Percentiles rank a stretch among this genome's conserved stretches.
phyloP scores from a whole-genome alignment of 2,888 invertebrate genomes.

The Cotesia congregata region DNA sequence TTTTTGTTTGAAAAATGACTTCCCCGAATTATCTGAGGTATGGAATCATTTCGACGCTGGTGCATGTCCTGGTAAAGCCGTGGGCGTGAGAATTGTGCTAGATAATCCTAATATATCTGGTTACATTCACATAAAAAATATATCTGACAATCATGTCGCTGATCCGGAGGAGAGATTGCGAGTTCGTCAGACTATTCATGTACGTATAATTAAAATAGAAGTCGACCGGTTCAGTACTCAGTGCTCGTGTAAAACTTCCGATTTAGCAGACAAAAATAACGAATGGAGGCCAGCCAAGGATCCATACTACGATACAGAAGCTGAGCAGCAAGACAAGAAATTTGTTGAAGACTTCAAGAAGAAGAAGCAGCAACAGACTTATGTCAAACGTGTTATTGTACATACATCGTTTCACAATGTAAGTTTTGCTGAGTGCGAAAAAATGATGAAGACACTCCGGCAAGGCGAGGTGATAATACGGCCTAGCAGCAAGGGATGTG shows the following conservation, averaged over 20 bases:
- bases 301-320: constrained; percentile 89
- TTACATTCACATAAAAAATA: constrained; percentile 93
- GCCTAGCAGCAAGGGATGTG: constrained; percentile 96
- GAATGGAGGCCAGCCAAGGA: constrained; percentile 94
- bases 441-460: constrained; percentile 90
- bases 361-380: constrained; percentile 85
- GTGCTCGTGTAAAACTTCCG: constrained; percentile 93
- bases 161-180: constrained; percentile 95
- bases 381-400: constrained; percentile 96
- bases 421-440: constrained; percentile 92
- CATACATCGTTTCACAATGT: constrained; percentile 98
- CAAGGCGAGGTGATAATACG: constrained; percentile 97
- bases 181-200: constrained; percentile 86
- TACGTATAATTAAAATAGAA: constrained; percentile 94
- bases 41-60: constrained; percentile 99
- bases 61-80: constrained; percentile 95
- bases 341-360: constrained; percentile 87
- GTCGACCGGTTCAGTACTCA: constrained; percentile 94
- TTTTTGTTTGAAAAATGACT: constrained; percentile 95
- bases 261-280: constrained; percentile 89
- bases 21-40: constrained; percentile 95
- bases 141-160: constrained; percentile 92
- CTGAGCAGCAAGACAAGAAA: constrained; percentile 84
- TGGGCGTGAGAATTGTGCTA: constrained; percentile 88
- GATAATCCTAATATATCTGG: constrained; percentile 91